Percentiles rank a stretch among this genome's conserved stretches.
phyloP scores from a whole-genome alignment of 2,888 invertebrate genomes.

The Eledone cirrhosa region DNA sequence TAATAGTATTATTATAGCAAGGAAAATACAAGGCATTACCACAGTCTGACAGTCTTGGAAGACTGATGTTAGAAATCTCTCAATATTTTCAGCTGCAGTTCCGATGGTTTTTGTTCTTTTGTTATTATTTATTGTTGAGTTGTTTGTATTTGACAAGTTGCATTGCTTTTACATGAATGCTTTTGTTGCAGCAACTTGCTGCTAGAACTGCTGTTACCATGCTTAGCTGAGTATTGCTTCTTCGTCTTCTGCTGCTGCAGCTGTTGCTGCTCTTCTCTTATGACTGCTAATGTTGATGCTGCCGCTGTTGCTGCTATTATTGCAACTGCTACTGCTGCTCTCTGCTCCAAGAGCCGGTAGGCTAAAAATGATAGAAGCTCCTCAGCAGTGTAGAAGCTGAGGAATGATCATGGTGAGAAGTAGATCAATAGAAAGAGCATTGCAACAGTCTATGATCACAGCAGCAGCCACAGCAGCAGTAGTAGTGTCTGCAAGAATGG shows the following conservation, averaged over 20 bases:
- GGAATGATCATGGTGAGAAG: constrained; percentile 26
- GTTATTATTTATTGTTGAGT: not conserved
- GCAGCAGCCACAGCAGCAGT: constrained; percentile 15
- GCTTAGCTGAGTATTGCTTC: not conserved
- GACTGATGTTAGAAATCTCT: too few species aligned
- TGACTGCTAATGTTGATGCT: not conserved
- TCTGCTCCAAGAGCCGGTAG: constrained; percentile 7
- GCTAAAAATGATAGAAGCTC: not conserved
- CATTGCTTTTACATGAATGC: not conserved
- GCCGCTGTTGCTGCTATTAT: not conserved
- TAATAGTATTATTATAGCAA: too few species aligned
- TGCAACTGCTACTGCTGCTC: too few species aligned
- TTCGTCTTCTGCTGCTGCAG: constrained; percentile 7
- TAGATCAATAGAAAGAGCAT: constrained; percentile 21
- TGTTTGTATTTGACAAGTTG: not conserved
- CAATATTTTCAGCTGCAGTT: not conserved
- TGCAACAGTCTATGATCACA: constrained; percentile 14
- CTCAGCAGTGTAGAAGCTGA: constrained; percentile 17
- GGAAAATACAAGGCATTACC: too few species aligned
- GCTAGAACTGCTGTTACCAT: constrained; percentile 10
- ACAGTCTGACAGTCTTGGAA: too few species aligned
- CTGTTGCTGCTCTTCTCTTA: too few species aligned
- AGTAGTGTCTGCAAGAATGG: constrained; percentile 20
- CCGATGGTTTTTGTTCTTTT: not conserved
- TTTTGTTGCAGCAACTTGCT: constrained; percentile 12